phyloP scores from a whole-genome alignment of 2,113 vertebrate species.

The Dascyllus trimaculatus region DNA sequence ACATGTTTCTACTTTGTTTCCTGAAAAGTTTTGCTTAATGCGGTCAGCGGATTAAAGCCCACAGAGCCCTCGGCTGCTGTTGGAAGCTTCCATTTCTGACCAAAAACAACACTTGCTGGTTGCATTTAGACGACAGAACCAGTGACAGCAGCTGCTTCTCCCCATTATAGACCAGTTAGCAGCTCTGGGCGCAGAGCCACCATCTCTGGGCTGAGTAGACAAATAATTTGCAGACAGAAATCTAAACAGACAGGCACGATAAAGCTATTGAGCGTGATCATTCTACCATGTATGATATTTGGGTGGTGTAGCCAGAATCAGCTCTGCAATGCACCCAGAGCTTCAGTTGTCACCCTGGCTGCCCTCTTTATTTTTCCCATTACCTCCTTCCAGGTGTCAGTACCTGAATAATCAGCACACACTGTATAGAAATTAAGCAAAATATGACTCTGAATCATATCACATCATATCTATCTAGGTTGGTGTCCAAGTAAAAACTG shows the following conservation, averaged over 20 bases:
- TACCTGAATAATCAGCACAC: too few species aligned
- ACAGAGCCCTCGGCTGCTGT: background rate
- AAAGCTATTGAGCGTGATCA: conserved; percentile 70
- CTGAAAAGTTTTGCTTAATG: background rate
- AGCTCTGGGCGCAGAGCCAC: conserved; percentile 52
- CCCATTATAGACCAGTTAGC: conserved; percentile 12
- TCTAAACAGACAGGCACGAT: conserved; percentile 68
- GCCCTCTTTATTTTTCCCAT: background rate
- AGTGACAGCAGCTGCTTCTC: background rate
- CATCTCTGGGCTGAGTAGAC: conserved; percentile 44
- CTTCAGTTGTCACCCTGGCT: background rate
- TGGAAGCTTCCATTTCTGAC: background rate
- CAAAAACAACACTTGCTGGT: conserved; percentile 3
- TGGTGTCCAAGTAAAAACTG: too few species aligned
- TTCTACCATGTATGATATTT: conserved; percentile 63
- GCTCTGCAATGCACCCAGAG: background rate
- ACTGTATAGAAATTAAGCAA: too few species aligned
- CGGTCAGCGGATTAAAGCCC: background rate
- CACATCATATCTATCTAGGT: too few species aligned
- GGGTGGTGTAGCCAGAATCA: conserved; percentile 36
- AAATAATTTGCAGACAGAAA: conserved; percentile 65
- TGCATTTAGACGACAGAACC: conserved; percentile 6
- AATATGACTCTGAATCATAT: too few species aligned
- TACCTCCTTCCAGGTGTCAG: too few species aligned
- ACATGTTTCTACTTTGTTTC: background rate